Base-by-base conservation (phyloP, 2,797 vertebrate species). In the Oreochromis mossambicus region DNA sequence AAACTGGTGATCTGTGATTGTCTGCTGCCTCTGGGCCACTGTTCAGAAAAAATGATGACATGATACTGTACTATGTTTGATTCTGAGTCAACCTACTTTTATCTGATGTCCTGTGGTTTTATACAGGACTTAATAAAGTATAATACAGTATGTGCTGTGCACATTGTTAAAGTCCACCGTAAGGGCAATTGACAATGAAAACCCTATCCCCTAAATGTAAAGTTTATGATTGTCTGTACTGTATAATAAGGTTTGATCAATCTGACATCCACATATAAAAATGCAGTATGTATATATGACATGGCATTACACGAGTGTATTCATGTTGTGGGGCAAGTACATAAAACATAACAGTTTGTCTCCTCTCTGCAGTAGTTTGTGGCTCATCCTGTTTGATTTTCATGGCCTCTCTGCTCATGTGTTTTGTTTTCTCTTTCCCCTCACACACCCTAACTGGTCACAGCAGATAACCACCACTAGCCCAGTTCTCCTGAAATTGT, bases 101-200 rank as follows among this genome's bases (percentile, higher is more conserved):
- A 92, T 87, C 88, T 92, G 94, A 91, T 94, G 95, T 95, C 96
- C 96, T 98, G 98, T 98, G 98, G 97, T 98, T 98, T 97, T 97
- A 98, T 98, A 97, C 97, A 97, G 97, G 97, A 94, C 91, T 94
- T 93, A 83, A 95, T 96, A 90, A 92, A 95, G 93, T 92, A 90
- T 94, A 92, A 92, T 51, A 87, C 89, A 95, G 96, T 98, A 97
- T 98, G 98, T 99, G 98, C 98, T 97, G 95, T 97, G 98, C 98
- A 99, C 98, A 99, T 93, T 89, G 88, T 77, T 83, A 88, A 95
- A 88, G 93, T 91, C 94, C 89, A 92, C 92, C 90, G 92, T 89
- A 88, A 81, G 83, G 87, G 77, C 89, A 88, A 88, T 88, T 94
- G 91, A 93, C 89, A 96, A 95, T 95, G 93, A 93, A 95, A 89